Evolutionary conservation across 2,113 vertebrate species (phyloP).

Genomic region (Grammomys surdaster): DNA sequence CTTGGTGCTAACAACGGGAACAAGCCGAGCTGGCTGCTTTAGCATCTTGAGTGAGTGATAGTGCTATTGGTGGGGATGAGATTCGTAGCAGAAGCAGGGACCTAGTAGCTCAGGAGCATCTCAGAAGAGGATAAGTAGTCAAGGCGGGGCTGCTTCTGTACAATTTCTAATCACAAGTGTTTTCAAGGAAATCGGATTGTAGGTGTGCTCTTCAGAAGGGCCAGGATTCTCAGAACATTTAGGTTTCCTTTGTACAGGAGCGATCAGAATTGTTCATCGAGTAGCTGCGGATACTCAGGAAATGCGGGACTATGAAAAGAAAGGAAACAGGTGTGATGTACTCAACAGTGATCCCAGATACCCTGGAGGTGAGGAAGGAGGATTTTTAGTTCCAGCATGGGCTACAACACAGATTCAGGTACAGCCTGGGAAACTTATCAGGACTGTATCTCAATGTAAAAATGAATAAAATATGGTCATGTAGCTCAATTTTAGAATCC

Average conservation of each 20-base stretch:
- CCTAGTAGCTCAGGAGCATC: neutral
- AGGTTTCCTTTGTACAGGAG: neutral
- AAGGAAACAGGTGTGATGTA: neutral
- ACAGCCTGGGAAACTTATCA: neutral
- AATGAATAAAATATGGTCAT: neutral
- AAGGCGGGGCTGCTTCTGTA: neutral
- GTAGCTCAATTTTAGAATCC: neutral
- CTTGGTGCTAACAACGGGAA: neutral
- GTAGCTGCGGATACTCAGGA: neutral
- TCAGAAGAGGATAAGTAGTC: neutral
- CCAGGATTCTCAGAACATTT: neutral
- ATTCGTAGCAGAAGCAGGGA: fast-evolving
- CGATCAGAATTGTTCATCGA: neutral
- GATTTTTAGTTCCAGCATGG: neutral
- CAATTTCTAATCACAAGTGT: neutral
- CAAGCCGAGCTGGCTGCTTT: neutral
- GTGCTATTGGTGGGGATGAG: neutral
- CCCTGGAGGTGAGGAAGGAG: neutral
- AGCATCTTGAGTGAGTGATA: neutral
- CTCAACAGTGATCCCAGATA: neutral
- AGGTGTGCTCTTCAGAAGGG: neutral
- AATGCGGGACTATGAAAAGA: neutral
- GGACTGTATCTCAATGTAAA: neutral
- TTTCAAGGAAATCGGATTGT: neutral
- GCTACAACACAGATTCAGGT: neutral